These are phyloP conservation scores for Protophormia terraenovae DNA, from an alignment of 2,888 invertebrate genomes.

Conservation along the genomic window DNA sequence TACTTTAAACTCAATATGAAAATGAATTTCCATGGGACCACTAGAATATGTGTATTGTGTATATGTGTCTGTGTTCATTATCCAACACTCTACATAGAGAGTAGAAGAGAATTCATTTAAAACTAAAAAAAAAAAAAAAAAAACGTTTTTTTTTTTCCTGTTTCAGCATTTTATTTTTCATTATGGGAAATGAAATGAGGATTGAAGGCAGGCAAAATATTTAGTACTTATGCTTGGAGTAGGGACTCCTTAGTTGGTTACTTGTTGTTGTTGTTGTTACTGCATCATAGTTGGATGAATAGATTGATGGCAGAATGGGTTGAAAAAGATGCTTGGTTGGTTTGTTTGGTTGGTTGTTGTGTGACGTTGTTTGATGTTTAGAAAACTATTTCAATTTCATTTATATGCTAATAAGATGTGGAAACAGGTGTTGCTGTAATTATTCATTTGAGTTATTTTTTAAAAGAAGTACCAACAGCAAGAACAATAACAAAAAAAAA, in stretches of 20 bases:
- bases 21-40: neutral
- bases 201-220: neutral
- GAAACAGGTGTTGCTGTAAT: conserved; percentile 64
- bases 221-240: neutral
- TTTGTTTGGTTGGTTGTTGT: neutral
- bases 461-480: conserved; percentile 15
- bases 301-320: neutral
- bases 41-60: neutral
- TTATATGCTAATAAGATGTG: conserved; percentile 70
- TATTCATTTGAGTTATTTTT: conserved; percentile 58
- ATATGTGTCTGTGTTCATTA: neutral
- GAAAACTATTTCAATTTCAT: conserved; percentile 69
- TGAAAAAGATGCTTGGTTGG: neutral
- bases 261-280: neutral
- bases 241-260: neutral
- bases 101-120: neutral
- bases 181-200: neutral
- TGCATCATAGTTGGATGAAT: neutral
- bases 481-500: neutral
- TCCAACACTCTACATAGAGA: conserved; percentile 1
- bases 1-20: neutral
- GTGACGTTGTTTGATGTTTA: conserved; percentile 60
- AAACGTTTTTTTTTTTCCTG: conserved; percentile 8
- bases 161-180: conserved; percentile 10
- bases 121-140: neutral